These are phyloP conservation scores for Phalangium opilio DNA, from an alignment of 2,888 invertebrate species.

Conservation along the genomic window DNA sequence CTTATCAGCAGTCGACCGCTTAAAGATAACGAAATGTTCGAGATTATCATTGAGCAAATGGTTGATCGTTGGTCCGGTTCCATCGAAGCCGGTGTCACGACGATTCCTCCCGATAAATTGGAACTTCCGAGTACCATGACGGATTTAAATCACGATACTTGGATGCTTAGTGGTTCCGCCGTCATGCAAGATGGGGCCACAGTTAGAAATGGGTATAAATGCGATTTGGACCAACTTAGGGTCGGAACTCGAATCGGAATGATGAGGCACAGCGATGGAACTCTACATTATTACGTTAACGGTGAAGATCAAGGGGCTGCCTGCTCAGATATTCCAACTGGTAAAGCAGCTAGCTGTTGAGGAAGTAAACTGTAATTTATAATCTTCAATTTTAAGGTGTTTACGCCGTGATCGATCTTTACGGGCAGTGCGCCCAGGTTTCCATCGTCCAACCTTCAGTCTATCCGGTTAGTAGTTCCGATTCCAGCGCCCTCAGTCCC, in stretches of 20 bases:
- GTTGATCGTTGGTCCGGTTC: constrained; percentile 87
- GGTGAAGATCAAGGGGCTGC: constrained; percentile 62
- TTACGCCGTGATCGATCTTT: constrained; percentile 86
- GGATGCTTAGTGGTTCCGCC: constrained; percentile 68
- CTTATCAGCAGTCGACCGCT: constrained; percentile 77
- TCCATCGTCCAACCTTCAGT: constrained; percentile 28
- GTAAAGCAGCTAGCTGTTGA: too few species aligned
- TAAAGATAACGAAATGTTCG: constrained; percentile 78
- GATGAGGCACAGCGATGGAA: constrained; percentile 69
- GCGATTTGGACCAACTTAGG: constrained; percentile 65
- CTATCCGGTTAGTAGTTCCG: constrained; percentile 7
- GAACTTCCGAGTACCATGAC: constrained; percentile 78
- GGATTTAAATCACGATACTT: constrained; percentile 76
- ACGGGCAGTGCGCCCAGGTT: constrained; percentile 88
- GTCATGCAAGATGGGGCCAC: constrained; percentile 81
- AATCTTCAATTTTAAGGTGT: constrained; percentile 39
- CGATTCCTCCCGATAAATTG: constrained; percentile 75
- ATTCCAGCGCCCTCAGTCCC: neutral
- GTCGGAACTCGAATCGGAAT: constrained; percentile 69
- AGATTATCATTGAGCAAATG: constrained; percentile 74
- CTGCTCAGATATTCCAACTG: constrained; percentile 39
- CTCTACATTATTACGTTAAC: constrained; percentile 59
- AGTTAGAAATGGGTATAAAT: constrained; percentile 63
- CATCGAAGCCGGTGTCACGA: constrained; percentile 76
- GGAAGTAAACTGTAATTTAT: neutral